phyloP scores from a whole-genome alignment of 2,797 vertebrate species.

The Galaxias olidus region DNA sequence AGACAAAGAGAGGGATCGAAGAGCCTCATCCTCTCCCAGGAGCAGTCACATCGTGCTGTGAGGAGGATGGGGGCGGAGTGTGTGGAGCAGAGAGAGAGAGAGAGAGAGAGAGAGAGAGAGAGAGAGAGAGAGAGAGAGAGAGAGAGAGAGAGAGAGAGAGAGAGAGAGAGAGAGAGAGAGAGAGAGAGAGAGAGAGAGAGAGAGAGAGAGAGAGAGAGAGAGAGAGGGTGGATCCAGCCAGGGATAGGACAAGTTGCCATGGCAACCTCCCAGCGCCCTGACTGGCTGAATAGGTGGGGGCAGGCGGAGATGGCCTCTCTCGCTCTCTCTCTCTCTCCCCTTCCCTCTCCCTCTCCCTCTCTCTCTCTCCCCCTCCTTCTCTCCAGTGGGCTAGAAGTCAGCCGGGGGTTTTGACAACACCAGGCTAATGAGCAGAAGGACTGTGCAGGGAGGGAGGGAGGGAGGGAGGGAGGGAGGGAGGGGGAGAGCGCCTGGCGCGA shows the following conservation, averaged over 20 bases:
- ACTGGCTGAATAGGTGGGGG: constrained; percentile 51
- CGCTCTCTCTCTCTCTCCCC: constrained; percentile 6
- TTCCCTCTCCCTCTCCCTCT: neutral
- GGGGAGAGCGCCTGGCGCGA: constrained; percentile 10
- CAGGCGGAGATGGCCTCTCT: constrained; percentile 1
- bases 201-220: constrained; percentile 14
- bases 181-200: neutral
- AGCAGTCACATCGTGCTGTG: no score
- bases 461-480: constrained; percentile 20
- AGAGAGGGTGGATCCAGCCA: constrained; percentile 48
- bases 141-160: neutral
- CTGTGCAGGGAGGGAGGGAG: neutral
- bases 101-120: neutral
- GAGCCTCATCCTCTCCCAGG: neutral
- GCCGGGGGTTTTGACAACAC: constrained; percentile 59
- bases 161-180: neutral
- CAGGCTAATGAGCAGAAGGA: constrained; percentile 49
- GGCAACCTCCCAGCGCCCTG: constrained; percentile 63
- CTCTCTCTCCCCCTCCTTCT: neutral
- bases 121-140: neutral
- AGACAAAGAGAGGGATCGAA: neutral
- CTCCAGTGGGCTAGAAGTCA: constrained; percentile 39
- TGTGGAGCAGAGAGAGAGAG: neutral
- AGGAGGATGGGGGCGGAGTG: neutral
- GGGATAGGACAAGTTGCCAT: constrained; percentile 63